Base-by-base conservation (phyloP, 2,797 vertebrate species). In the Pitangus sulphuratus region DNA sequence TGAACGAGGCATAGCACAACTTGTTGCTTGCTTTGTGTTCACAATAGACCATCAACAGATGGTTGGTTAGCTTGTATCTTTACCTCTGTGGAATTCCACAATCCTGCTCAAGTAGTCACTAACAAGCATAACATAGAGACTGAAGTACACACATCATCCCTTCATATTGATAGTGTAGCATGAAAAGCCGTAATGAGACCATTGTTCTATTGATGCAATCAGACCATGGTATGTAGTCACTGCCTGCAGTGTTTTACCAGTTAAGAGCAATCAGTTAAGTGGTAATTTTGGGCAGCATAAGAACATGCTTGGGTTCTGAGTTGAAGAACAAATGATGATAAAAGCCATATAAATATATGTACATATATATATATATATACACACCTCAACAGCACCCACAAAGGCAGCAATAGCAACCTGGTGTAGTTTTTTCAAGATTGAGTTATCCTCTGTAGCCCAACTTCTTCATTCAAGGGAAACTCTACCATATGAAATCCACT, bases 201-300 rank as follows among this genome's bases (percentile, higher is more conserved):
- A 14, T 47, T 66, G 58, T 37, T 57, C 62, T 94, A 1, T 56
- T 65, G 71, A 7, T 74, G 66, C 58, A 64, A 26, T 80, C 79
- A 85, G 74, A 28, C 11, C 21, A 1, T 2, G 24, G 65, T 60
- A 35, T 0, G 0, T 8, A 4, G 8, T 33, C n/a, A 3, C 62
- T 65, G 72, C 57, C 65, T 72, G 76, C 47, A 35, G 37, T 14
- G 12, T 9, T 75, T 37, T 4, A 56, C 51, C 40, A 39, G 50
- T 45, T 74, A 28, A 35, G 66, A 84, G 48, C 56, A 39, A 64
- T 70, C 66, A 53, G 20, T 51, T 24, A 16, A 66, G 31, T 48
- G 78, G 47, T 48, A 48, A 60, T 84, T 37, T 37, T 40, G 33
- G 45, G 50, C 37, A 79, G 74, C 16, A 61, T n/a, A 18, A 68